phyloP scores from a whole-genome alignment of 2,888 invertebrate species.

The Amblyjoppa fuscipennis region DNA sequence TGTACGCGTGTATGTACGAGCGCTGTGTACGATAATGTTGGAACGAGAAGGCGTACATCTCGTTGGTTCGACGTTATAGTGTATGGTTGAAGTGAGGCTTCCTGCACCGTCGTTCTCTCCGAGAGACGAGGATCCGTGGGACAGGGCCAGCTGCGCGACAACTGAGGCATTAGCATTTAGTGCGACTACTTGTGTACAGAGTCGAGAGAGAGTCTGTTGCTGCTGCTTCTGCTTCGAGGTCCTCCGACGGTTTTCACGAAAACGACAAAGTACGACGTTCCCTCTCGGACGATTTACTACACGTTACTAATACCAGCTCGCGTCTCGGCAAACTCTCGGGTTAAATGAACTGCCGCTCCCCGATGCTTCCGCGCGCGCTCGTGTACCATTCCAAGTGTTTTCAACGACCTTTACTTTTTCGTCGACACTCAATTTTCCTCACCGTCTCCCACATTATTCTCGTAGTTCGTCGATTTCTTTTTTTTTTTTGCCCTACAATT shows the following conservation, averaged over 20 bases:
- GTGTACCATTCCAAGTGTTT: constrained; percentile 15
- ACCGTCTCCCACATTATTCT: too few species aligned
- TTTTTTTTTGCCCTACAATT: background rate
- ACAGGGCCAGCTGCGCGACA: constrained; percentile 66
- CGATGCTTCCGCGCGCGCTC: constrained; percentile 24
- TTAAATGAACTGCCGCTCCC: constrained; percentile 60
- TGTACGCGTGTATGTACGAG: constrained; percentile 9
- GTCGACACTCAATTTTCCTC: background rate
- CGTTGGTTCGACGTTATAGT: constrained; percentile 55
- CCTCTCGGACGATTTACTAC: constrained; percentile 67
- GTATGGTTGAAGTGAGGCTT: constrained; percentile 30
- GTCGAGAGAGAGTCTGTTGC: constrained; percentile 49
- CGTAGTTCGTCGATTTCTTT: too few species aligned
- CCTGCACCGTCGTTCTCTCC: constrained; percentile 65
- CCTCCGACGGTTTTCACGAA: constrained; percentile 62
- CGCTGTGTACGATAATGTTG: constrained; percentile 52
- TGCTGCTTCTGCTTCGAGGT: constrained; percentile 54
- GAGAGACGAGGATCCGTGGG: constrained; percentile 63
- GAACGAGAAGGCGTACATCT: constrained; percentile 52
- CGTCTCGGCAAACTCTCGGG: constrained; percentile 57
- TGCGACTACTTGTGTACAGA: constrained; percentile 72
- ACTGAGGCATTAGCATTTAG: constrained; percentile 74
- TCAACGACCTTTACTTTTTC: constrained; percentile 19
- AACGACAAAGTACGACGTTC: constrained; percentile 67
- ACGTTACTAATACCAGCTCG: constrained; percentile 49